A percentile compares a stretch with the other conserved stretches of the same genome.
phyloP scores from a whole-genome alignment of 2,113 vertebrate species.

The Donacobius atricapilla region DNA sequence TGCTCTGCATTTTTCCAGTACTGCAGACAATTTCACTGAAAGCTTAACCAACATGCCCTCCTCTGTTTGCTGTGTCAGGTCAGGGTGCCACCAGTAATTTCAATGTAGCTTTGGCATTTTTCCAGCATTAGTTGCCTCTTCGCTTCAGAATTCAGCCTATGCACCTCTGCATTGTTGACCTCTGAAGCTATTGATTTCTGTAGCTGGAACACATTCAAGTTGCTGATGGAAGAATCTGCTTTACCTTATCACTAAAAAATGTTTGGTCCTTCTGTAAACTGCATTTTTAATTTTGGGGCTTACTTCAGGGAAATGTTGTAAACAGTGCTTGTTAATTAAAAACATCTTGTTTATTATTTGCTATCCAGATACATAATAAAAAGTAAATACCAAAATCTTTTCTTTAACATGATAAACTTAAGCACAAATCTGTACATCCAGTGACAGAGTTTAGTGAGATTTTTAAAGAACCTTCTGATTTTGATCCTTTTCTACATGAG shows the following conservation, averaged over 20 bases:
- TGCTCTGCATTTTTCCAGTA: neutral
- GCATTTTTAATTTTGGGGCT: neutral
- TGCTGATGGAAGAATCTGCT: neutral
- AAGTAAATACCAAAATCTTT: neutral
- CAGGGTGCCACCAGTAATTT: slow-evolving; percentile 24
- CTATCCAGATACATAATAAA: neutral
- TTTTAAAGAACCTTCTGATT: neutral
- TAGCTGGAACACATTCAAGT: neutral
- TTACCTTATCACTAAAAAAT: neutral
- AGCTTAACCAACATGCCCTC: slow-evolving; percentile 24
- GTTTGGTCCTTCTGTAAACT: neutral
- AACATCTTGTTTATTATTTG: neutral
- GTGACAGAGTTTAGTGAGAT: neutral
- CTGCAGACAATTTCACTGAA: neutral
- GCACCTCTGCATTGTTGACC: slow-evolving; percentile 25
- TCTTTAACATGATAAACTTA: neutral
- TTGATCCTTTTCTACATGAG: neutral
- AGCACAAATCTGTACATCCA: neutral
- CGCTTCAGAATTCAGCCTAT: neutral
- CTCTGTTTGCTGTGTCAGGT: slow-evolving; percentile 38
- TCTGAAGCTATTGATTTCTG: slow-evolving; percentile 44
- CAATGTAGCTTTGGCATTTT: neutral
- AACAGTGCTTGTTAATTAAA: neutral
- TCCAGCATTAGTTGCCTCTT: slow-evolving; percentile 21
- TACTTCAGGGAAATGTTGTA: neutral